phyloP scores from a whole-genome alignment of 1,140 invertebrate species.

The Aleiodes sp. region DNA sequence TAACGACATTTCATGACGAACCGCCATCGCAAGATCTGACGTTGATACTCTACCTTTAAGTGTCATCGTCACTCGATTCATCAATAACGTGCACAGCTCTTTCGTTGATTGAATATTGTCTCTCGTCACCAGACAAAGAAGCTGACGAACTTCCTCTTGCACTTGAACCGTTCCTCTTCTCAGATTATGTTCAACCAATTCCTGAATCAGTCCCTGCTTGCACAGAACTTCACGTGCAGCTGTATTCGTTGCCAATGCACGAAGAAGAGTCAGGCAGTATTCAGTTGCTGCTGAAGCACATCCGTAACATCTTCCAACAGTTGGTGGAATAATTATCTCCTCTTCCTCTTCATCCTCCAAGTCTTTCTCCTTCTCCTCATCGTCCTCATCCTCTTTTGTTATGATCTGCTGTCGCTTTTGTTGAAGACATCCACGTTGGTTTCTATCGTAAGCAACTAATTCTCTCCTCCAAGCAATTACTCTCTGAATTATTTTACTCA shows the following conservation, averaged over 20 bases:
- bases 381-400: slow-evolving; percentile 31
- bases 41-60: slow-evolving; percentile 75
- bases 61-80: slow-evolving; percentile 82
- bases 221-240: slow-evolving; percentile 82
- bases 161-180: slow-evolving; percentile 79
- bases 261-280: slow-evolving; percentile 90
- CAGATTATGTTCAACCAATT: slow-evolving; percentile 91
- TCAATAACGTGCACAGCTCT: slow-evolving; percentile 83
- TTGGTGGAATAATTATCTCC: slow-evolving; percentile 27
- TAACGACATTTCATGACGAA: slow-evolving; percentile 88
- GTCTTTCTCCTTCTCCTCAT: background rate
- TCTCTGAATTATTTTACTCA: slow-evolving; percentile 95
- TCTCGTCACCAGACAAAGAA: slow-evolving; percentile 89
- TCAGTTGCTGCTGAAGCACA: slow-evolving; percentile 89
- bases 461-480: slow-evolving; percentile 90
- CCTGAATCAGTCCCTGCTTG: slow-evolving; percentile 87
- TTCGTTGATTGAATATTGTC: slow-evolving; percentile 90
- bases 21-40: slow-evolving; percentile 78
- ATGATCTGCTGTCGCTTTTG: slow-evolving; percentile 34
- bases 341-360: background rate
- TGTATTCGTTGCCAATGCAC: slow-evolving; percentile 88
- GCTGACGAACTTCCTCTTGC: slow-evolving; percentile 85
- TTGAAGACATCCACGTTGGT: slow-evolving; percentile 68
- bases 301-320: slow-evolving; percentile 78
- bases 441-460: slow-evolving; percentile 90